Percentiles rank a stretch among this genome's conserved stretches.
These are phyloP conservation scores for Podarcis cretensis DNA, from an alignment of 2,113 vertebrate species.

Conservation along the genomic window DNA sequence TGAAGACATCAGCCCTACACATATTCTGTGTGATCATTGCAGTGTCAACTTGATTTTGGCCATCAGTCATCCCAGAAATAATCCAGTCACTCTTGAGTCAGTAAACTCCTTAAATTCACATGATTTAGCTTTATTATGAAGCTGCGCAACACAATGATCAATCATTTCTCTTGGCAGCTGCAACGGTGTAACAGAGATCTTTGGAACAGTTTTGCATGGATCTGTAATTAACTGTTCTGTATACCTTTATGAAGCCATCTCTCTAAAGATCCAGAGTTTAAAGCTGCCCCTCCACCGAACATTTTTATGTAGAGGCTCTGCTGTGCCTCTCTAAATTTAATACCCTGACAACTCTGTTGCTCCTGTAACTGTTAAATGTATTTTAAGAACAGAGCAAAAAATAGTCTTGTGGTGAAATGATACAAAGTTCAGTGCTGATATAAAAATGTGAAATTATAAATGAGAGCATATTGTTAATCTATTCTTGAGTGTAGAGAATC, in stretches of 20 bases:
- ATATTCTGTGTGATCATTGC: constrained; percentile 31
- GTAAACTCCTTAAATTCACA: constrained; percentile 50
- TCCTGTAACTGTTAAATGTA: background rate
- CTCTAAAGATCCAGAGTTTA: background rate
- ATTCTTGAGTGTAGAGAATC: background rate
- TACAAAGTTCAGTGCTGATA: background rate
- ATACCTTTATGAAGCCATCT: background rate
- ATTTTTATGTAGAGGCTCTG: background rate
- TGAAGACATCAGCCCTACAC: constrained; percentile 28
- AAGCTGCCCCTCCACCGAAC: background rate
- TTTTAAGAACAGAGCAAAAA: constrained; percentile 1
- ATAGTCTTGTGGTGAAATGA: background rate
- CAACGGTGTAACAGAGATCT: constrained; percentile 35
- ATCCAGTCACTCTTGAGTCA: constrained; percentile 54
- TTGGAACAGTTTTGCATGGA: background rate
- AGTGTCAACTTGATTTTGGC: constrained; percentile 48
- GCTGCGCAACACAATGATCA: constrained; percentile 50
- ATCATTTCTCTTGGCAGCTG: constrained; percentile 49
- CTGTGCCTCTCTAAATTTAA: background rate
- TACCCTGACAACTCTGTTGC: background rate
- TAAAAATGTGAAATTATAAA: constrained; percentile 2
- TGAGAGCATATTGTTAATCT: background rate
- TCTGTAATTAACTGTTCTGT: background rate
- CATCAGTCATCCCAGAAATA: constrained; percentile 55
- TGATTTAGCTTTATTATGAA: constrained; percentile 54